Evolutionary conservation across 35 echinoderm and acorn worm genomes (phyloP).

Genomic region (Ophiothrix spiculata): DNA sequence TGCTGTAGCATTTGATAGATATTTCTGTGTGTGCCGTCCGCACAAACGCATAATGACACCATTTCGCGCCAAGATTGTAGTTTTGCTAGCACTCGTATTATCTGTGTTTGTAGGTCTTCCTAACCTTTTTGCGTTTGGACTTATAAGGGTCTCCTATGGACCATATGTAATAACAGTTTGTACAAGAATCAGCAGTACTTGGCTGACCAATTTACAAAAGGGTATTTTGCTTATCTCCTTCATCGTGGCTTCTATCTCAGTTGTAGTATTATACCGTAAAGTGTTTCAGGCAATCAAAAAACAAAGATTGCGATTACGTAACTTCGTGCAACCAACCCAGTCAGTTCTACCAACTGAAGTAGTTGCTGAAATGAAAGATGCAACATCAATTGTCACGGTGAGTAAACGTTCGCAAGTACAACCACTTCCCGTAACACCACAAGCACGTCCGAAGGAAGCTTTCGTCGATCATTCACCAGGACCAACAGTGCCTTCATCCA

Average conservation of each 20-base stretch:
- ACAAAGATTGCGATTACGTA: neutral
- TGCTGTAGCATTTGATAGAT: conserved; percentile 45
- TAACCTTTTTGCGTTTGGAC: neutral
- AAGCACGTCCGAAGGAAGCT: neutral
- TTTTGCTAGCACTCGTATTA: neutral
- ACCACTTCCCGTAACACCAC: neutral
- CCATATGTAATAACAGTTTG: neutral
- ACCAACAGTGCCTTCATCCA: neutral
- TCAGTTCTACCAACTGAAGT: too few relatives aligned
- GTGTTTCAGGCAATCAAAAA: conserved; percentile 15
- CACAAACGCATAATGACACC: conserved; percentile 13
- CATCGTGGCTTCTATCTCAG: neutral
- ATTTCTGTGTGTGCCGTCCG: conserved; percentile 43
- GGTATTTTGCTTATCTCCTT: neutral
- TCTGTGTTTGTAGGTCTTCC: conserved; percentile 12
- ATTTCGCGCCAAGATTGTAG: conserved; percentile 19
- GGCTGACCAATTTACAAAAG: neutral
- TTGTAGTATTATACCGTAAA: conserved; percentile 19
- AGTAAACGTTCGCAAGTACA: neutral
- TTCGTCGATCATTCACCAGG: neutral
- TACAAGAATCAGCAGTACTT: neutral
- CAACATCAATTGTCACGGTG: neutral
- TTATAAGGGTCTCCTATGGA: neutral
- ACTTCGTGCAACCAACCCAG: neutral
- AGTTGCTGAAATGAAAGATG: neutral